Base-by-base conservation (phyloP, 1,140 invertebrate species). In the Stegodyphus mimosarum region DNA sequence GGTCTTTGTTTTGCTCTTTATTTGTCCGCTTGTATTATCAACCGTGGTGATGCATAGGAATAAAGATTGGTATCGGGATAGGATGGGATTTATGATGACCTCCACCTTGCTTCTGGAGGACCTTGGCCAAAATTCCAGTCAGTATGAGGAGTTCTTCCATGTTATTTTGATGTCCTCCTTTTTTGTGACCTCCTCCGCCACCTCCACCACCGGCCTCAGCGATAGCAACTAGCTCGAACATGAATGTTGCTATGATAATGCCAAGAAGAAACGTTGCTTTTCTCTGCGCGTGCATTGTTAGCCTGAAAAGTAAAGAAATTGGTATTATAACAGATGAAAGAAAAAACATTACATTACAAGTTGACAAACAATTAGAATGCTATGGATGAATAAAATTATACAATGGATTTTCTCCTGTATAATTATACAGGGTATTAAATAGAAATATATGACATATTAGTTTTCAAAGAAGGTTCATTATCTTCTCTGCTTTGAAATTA, bases 81-180 rank as follows among this genome's bases (percentile, higher is more conserved):
- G 83, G 83, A 11, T 76, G 74, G 1, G 51, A 63, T 11, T 85
- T 70, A 15, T 84, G 81, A 6, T 72, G 70, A 17, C 49, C 48
- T 6, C 17, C 18, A 7, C 51, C 33, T 6, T 67, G 50, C 9
- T 67, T 63, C n/a, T 85, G 73, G 6, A 85, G 69, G 10, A 85
- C 83, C 17, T 85, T 85, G 13, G 83, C 83, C 50, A 85, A 52
- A 18, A 85, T 85, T 70, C 83, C 83, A 13, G 75, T 85, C 6
- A 85, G 49, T 13, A 85, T 7, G 7, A 85, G 49, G 13, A 85
- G 67, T n/a, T 85, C 83, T 64, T 85, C 74, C 83, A 85, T 85
- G 52, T 77, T 85, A 53, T 72, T 49, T 72, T 50, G 18, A 50
- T 85, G 51, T 2, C 55, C 49, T 17, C 63, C 17, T 17, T 69